A percentile compares a stretch with the other conserved stretches of the same genome.
Conservation (phyloP, 2,797 vertebrate genomes). For the Acestrorhynchus altus region DNA sequence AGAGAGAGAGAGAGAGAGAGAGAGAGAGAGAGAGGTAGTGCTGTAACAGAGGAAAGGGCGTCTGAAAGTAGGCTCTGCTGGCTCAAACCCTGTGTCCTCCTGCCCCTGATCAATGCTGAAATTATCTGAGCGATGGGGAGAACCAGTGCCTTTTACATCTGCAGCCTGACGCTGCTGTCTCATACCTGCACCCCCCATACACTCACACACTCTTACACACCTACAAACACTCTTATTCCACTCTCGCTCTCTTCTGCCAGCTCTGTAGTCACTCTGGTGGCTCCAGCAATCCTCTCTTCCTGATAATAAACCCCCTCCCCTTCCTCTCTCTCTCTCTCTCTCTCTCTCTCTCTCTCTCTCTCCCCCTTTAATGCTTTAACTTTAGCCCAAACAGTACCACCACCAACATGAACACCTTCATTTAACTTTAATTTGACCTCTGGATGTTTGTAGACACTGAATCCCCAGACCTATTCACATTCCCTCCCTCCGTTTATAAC, state of each 20-base stretch:
- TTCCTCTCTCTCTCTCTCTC: background rate
- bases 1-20: too few relatives aligned
- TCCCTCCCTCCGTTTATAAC: too few relatives aligned
- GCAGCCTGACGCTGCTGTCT: constrained; percentile 13
- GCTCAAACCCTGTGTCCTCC: background rate
- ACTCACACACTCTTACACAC: too few relatives aligned
- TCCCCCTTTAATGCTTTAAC: too few relatives aligned
- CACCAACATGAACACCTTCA: too few relatives aligned
- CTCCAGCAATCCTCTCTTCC: background rate
- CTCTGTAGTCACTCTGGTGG: background rate
- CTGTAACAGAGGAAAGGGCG: constrained; percentile 1
- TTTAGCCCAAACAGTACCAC: too few relatives aligned
- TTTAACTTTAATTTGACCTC: too few relatives aligned
- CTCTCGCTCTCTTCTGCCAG: background rate
- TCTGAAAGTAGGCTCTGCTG: constrained; percentile 8
- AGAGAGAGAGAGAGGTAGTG: too few relatives aligned
- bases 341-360: background rate
- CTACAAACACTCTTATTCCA: background rate
- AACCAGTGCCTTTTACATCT: constrained; percentile 23
- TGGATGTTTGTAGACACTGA: too few relatives aligned
- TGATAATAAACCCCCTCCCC: constrained; percentile 14
- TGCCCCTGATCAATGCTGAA: background rate
- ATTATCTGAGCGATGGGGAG: constrained; percentile 14
- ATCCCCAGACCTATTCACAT: too few relatives aligned
- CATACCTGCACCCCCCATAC: too few relatives aligned